Conservation (phyloP, 2,888 invertebrate species). For the Chrysolina haemoptera region DNA sequence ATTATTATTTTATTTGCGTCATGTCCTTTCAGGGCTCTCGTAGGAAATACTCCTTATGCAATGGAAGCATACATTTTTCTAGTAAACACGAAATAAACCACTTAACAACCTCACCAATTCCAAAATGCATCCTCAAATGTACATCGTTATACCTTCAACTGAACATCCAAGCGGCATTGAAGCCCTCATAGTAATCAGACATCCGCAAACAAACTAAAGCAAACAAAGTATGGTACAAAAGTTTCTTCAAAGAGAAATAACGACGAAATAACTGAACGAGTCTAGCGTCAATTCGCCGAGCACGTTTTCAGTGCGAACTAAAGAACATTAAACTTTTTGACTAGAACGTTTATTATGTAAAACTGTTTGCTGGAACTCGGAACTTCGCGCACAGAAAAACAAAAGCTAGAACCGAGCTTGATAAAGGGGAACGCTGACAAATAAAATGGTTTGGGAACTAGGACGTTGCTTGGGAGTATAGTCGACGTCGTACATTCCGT, state of each 20-base stretch:
- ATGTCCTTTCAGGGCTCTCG: no score
- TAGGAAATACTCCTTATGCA: no score
- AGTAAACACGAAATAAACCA: no score
- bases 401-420: slow-evolving; percentile 29
- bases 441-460: slow-evolving; percentile 29
- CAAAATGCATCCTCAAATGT: no score
- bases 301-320: slow-evolving; percentile 23
- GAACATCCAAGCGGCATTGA: neutral
- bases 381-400: slow-evolving; percentile 23
- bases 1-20: no score
- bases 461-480: slow-evolving; percentile 7
- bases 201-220: neutral
- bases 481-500: neutral
- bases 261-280: slow-evolving; percentile 18
- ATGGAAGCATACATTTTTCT: no score
- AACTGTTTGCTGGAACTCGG: slow-evolving; percentile 31
- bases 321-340: slow-evolving; percentile 24
- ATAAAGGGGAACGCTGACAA: slow-evolving; percentile 27
- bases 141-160: neutral
- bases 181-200: neutral
- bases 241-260: neutral
- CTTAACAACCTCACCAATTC: no score
- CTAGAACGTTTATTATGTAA: slow-evolving; percentile 31
- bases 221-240: neutral
- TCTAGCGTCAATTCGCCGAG: slow-evolving; percentile 20